Conservation (phyloP, 2,113 vertebrate species). For the Pedionomus torquatus region DNA sequence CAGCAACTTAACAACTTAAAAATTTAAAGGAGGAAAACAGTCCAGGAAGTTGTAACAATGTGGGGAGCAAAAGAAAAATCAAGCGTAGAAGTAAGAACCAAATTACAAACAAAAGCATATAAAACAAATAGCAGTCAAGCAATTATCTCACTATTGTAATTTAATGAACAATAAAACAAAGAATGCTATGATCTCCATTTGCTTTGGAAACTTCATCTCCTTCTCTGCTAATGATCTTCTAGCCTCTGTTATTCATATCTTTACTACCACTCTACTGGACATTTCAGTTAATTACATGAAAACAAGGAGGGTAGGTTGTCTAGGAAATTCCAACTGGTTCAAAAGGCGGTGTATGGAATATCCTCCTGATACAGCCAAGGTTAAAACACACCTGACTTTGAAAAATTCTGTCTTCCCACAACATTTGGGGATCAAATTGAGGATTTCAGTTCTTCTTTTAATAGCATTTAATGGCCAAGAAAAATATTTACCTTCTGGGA, state of each 20-base stretch:
- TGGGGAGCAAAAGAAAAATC: not conserved
- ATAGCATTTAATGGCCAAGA: not conserved
- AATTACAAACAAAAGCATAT: not conserved
- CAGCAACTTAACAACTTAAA: not conserved
- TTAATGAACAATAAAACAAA: not conserved
- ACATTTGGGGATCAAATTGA: not conserved
- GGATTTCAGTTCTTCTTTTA: not conserved
- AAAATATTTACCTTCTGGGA: not conserved
- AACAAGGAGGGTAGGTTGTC: not conserved
- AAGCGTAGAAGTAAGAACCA: not conserved
- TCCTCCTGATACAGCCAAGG: not conserved
- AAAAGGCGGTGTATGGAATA: not conserved
- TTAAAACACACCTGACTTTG: not conserved
- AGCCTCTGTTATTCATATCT: not conserved
- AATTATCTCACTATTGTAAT: not conserved
- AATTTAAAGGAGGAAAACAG: not conserved
- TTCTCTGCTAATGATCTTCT: not conserved
- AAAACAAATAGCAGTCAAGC: not conserved
- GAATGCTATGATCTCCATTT: not conserved
- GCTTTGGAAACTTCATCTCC: not conserved
- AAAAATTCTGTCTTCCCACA: not conserved
- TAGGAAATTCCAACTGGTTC: not conserved
- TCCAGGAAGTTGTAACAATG: not conserved
- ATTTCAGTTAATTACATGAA: not conserved
- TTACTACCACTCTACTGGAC: not conserved